These are phyloP conservation scores for Punctoribates punctum DNA, from an alignment of 2,888 invertebrate species.

Conservation along the genomic window DNA sequence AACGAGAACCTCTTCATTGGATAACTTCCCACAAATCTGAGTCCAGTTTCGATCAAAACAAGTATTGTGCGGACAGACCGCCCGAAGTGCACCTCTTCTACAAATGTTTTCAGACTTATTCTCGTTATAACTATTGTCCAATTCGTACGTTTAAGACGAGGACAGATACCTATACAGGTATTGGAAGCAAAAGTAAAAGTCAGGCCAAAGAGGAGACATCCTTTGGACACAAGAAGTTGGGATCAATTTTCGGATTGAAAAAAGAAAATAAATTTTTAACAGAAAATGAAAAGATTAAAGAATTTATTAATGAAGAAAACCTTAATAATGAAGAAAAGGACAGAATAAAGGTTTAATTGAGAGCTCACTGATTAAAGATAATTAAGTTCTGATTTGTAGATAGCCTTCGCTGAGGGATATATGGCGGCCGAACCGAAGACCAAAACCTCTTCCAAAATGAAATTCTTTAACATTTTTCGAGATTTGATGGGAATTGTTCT, in stretches of 20 bases:
- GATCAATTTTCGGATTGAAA: slow-evolving; percentile 32
- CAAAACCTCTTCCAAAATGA: slow-evolving; percentile 48
- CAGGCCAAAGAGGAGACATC: background rate
- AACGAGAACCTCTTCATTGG: slow-evolving; percentile 28
- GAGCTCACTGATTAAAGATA: slow-evolving; percentile 14
- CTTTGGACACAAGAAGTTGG: slow-evolving; percentile 31
- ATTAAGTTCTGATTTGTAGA: slow-evolving; percentile 41
- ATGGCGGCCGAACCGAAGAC: slow-evolving; percentile 62
- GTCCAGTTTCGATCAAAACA: slow-evolving; percentile 20
- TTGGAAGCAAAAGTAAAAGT: slow-evolving; percentile 30
- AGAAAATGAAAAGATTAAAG: slow-evolving; percentile 48
- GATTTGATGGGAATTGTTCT: slow-evolving; percentile 65
- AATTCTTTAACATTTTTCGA: slow-evolving; percentile 67
- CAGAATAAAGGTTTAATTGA: slow-evolving; percentile 64
- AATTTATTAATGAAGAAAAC: slow-evolving; percentile 49
- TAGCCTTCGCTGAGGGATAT: slow-evolving; percentile 86
- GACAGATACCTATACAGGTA: slow-evolving; percentile 30
- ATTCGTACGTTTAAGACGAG: slow-evolving; percentile 25
- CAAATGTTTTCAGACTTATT: background rate
- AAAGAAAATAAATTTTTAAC: slow-evolving; percentile 17
- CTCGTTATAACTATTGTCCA: background rate
- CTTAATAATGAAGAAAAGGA: slow-evolving; percentile 62
- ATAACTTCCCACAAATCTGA: background rate
- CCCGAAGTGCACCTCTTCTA: background rate
- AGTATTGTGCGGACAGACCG: background rate